Conservation (phyloP, 2,797 vertebrate species). For the Mus minutoides region DNA sequence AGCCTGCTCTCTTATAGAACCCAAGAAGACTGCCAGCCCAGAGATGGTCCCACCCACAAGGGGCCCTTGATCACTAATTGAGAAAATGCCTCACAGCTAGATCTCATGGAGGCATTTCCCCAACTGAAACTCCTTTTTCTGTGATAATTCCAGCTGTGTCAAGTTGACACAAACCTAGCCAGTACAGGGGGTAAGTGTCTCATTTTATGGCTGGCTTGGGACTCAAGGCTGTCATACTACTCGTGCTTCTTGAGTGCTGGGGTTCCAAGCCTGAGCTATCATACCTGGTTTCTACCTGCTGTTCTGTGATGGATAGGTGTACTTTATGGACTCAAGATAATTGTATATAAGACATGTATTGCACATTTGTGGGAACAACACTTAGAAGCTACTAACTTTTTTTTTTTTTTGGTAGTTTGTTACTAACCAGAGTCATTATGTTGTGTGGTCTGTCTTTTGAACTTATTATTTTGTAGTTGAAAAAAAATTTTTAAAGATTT, state of each 20-base stretch:
- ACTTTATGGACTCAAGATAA: neutral
- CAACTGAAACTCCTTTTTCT: no score
- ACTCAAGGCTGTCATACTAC: no score
- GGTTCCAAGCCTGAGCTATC: neutral
- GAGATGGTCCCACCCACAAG: no score
- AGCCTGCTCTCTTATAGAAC: no score
- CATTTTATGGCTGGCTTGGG: neutral
- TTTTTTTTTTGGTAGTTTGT: neutral
- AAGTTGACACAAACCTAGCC: no score
- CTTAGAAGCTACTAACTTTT: neutral
- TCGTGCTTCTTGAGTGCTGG: neutral
- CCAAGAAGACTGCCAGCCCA: no score
- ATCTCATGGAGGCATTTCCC: no score
- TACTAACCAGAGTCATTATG: neutral
- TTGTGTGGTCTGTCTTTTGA: neutral
- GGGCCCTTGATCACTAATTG: no score
- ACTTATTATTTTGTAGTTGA: neutral
- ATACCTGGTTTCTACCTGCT: neutral
- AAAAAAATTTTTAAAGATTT: neutral
- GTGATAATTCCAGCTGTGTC: no score
- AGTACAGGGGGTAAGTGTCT: neutral
- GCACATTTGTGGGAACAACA: neutral
- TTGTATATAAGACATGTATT: neutral
- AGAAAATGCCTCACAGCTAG: no score
- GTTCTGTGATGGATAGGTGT: neutral